Percentiles rank a stretch among this genome's conserved stretches.
Evolutionary conservation across 2,797 vertebrate genomes (phyloP).

Genomic region (Acrossocheilus wenchowensis): DNA sequence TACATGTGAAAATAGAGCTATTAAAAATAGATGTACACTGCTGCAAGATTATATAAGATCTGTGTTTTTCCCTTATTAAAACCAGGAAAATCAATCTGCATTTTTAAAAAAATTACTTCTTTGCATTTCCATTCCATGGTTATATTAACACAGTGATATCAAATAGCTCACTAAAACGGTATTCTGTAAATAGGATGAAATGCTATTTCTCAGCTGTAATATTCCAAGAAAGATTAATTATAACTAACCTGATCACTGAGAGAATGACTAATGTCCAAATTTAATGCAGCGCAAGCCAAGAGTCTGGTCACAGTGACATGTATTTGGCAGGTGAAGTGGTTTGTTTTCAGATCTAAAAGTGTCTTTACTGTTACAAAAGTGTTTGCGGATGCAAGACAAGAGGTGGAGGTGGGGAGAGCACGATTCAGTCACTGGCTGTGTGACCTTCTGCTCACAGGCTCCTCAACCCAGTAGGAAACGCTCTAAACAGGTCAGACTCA

Average conservation of each 20-base stretch:
- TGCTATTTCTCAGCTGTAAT: slow-evolving; percentile 24
- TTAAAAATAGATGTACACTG: slow-evolving; percentile 22
- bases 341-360: slow-evolving; percentile 16
- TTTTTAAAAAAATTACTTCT: not conserved
- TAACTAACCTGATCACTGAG: not conserved
- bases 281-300: not conserved
- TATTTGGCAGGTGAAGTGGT: not conserved
- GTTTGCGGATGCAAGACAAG: slow-evolving; percentile 1
- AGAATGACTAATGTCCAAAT: slow-evolving; percentile 9
- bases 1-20: slow-evolving; percentile 22
- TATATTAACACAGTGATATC: slow-evolving; percentile 1
- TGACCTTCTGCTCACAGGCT: slow-evolving; percentile 76
- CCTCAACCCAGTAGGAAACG: slow-evolving; percentile 59
- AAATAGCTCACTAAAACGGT: slow-evolving; percentile 19
- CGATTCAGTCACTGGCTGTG: slow-evolving; percentile 65
- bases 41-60: slow-evolving; percentile 29
- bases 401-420: slow-evolving; percentile 42
- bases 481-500: slow-evolving; percentile 66
- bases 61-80: slow-evolving; percentile 16
- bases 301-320: not conserved
- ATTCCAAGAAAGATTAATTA: slow-evolving; percentile 16
- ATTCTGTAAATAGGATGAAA: slow-evolving; percentile 38
- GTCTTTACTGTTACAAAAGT: not conserved
- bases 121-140: slow-evolving; percentile 27
- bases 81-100: slow-evolving; percentile 36